These are phyloP conservation scores for Jordanella pulchra DNA, from an alignment of 2,797 vertebrate species.

Conservation along the genomic window DNA sequence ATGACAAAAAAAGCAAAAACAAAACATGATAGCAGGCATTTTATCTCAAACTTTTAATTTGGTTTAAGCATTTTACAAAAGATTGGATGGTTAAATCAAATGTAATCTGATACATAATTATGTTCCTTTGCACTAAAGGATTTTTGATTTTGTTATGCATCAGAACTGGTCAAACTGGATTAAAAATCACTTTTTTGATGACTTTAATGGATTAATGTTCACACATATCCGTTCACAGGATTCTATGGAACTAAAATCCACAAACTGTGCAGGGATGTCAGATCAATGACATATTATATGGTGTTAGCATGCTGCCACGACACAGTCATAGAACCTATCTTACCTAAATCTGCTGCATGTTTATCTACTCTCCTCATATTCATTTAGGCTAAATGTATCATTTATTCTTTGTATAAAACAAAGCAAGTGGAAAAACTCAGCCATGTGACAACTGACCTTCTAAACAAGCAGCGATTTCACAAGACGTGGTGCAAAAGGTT, in stretches of 20 bases:
- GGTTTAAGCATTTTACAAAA: background rate
- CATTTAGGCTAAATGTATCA: background rate
- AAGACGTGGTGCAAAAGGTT: constrained; percentile 21
- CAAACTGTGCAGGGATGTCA: background rate
- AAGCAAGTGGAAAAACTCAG: constrained; percentile 9
- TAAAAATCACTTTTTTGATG: background rate
- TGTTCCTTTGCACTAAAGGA: background rate
- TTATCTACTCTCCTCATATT: background rate
- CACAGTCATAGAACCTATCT: background rate
- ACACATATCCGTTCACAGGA: background rate
- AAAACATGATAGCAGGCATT: background rate
- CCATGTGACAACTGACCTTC: background rate
- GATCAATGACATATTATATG: background rate
- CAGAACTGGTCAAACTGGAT: background rate
- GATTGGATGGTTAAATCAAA: background rate
- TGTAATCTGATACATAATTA: background rate
- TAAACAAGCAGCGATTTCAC: constrained; percentile 22
- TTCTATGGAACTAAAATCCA: background rate
- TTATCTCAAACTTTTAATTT: too few species aligned
- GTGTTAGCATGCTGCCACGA: background rate
- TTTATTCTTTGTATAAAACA: constrained; percentile 27
- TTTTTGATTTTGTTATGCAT: background rate
- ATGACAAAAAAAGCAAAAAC: background rate
- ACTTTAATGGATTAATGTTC: background rate
- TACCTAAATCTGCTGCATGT: background rate